phyloP scores from a whole-genome alignment of 1,140 invertebrate species.

The Monomorium pharaonis region DNA sequence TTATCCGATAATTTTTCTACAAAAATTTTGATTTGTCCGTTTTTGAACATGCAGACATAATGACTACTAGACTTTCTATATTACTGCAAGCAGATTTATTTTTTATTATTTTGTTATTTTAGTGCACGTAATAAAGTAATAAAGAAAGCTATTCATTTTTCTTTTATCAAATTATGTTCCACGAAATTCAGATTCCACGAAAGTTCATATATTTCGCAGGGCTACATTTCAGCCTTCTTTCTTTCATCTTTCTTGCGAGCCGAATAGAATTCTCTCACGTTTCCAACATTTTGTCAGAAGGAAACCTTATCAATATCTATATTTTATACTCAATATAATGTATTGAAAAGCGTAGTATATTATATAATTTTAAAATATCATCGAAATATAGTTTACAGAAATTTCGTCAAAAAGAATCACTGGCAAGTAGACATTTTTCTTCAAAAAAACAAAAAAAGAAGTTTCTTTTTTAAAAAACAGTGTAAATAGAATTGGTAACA shows the following conservation, averaged over 20 bases:
- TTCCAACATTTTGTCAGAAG: neutral
- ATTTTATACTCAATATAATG: neutral
- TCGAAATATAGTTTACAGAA: neutral
- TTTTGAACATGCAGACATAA: no score
- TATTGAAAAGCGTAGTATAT: neutral
- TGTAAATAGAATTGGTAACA: no score
- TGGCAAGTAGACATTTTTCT: neutral
- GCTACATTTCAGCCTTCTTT: neutral
- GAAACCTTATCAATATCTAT: neutral
- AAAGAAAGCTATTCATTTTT: neutral
- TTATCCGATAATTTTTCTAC: no score
- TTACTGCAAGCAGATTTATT: no score
- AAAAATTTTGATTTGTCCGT: no score
- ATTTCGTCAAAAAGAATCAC: neutral
- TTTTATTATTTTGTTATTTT: no score
- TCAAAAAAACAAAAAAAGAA: neutral
- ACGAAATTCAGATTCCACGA: neutral
- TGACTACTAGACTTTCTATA: no score
- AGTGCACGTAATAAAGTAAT: neutral
- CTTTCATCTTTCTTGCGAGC: neutral
- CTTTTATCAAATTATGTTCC: neutral
- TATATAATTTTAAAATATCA: neutral
- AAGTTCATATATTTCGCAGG: neutral
- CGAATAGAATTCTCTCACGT: neutral
- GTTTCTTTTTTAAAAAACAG: neutral